phyloP scores from a whole-genome alignment of 1,140 invertebrate species.

The Venturia canescens region DNA sequence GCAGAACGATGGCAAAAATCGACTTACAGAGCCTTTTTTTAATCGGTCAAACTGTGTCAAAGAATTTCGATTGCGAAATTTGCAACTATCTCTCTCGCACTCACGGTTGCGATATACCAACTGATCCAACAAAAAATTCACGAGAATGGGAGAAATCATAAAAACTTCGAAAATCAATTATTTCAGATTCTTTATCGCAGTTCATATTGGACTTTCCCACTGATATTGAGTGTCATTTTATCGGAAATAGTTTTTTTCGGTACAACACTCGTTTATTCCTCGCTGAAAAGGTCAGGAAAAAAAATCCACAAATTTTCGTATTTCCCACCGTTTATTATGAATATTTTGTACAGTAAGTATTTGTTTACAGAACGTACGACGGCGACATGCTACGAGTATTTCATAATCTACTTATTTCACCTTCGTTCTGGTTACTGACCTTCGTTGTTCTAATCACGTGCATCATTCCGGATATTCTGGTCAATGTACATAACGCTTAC shows the following conservation, averaged over 20 bases:
- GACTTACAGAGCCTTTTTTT: too few species aligned
- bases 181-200: constrained; percentile 81
- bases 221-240: constrained; percentile 78
- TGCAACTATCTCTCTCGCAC: too few species aligned
- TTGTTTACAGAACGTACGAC: constrained; percentile 76
- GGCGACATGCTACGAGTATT: constrained; percentile 82
- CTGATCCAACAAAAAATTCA: too few species aligned
- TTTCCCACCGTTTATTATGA: neutral
- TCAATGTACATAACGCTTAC: constrained; percentile 63
- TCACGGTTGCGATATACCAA: too few species aligned
- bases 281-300: constrained; percentile 78
- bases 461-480: constrained; percentile 80
- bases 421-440: constrained; percentile 80
- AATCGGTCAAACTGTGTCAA: too few species aligned
- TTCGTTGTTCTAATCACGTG: constrained; percentile 77
- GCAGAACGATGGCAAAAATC: too few species aligned
- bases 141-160: too few species aligned
- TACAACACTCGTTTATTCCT: constrained; percentile 80
- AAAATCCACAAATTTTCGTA: constrained; percentile 5
- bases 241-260: constrained; percentile 80
- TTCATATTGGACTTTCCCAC: constrained; percentile 81
- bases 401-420: constrained; percentile 77
- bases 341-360: neutral
- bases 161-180: too few species aligned
- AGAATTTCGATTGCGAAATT: too few species aligned